Conservation (phyloP, 2,888 invertebrate species). For the Agrochola lota region DNA sequence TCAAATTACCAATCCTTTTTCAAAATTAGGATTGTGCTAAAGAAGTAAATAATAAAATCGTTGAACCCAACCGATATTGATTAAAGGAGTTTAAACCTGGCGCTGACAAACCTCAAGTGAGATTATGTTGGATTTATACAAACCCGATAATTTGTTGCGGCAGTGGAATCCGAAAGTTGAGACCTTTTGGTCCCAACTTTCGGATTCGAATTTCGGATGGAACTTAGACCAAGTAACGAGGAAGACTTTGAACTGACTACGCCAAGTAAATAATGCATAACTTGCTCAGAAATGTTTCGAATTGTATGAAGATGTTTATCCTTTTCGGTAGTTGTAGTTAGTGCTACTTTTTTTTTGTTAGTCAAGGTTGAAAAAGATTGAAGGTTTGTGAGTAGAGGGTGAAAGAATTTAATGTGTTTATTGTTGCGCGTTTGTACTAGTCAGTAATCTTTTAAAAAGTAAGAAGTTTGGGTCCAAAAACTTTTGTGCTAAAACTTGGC, state of each 20-base stretch:
- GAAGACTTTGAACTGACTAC: conserved; percentile 45
- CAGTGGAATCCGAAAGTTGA: conserved; percentile 44
- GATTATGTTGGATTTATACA: conserved; percentile 34
- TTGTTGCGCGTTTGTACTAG: too few relatives aligned
- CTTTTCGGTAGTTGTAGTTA: conserved; percentile 25
- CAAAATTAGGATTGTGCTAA: not conserved
- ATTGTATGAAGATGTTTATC: conserved; percentile 33
- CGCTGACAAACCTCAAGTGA: conserved; percentile 14
- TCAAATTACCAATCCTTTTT: not conserved
- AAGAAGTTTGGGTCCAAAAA: not conserved
- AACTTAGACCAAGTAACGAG: conserved; percentile 42
- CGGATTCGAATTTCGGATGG: not conserved
- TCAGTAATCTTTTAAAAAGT: too few relatives aligned
- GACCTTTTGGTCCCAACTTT: not conserved
- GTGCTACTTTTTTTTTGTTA: conserved; percentile 1
- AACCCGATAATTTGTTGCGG: conserved; percentile 41
- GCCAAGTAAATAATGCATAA: conserved; percentile 47
- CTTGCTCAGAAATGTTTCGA: conserved; percentile 47
- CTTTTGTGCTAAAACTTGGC: not conserved
- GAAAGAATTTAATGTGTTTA: not conserved
- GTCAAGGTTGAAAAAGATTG: not conserved
- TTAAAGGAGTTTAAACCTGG: conserved; percentile 17
- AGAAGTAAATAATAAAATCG: not conserved
- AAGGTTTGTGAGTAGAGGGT: not conserved
- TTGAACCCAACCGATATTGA: conserved; percentile 7